phyloP scores from a whole-genome alignment of 2,113 vertebrate genomes.

The Thalassoma bifasciatum region DNA sequence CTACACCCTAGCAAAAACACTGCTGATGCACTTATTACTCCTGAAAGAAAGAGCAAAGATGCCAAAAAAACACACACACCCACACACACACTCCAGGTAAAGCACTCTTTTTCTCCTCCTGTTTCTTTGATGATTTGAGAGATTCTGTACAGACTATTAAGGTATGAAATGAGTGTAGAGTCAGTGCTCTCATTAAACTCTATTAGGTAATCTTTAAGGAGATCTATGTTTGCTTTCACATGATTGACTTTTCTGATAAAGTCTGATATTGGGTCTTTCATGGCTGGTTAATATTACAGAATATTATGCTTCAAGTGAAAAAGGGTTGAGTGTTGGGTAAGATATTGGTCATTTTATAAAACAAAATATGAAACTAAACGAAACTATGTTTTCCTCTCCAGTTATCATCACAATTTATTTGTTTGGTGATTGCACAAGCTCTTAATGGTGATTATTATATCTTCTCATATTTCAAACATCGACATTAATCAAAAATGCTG shows the following conservation, averaged over 20 bases:
- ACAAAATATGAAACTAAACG: no score
- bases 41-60: slow-evolving; percentile 15
- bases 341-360: not conserved
- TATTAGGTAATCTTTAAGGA: not conserved
- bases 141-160: not conserved
- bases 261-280: not conserved
- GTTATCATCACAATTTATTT: no score
- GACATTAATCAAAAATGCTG: no score
- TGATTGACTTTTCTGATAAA: not conserved
- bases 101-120: not conserved
- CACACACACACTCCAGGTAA: not conserved
- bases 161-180: not conserved
- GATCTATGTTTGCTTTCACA: not conserved
- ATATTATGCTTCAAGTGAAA: not conserved
- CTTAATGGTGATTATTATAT: no score
- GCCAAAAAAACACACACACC: slow-evolving; percentile 9
- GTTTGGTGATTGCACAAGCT: no score
- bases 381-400: no score
- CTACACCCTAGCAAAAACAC: slow-evolving; percentile 2
- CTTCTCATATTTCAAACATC: no score
- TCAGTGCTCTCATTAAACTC: not conserved
- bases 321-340: not conserved
- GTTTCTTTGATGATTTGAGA: not conserved
- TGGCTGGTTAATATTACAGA: not conserved
- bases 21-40: slow-evolving; percentile 2